A percentile compares a stretch with the other conserved stretches of the same genome.
phyloP scores from a whole-genome alignment of 2,888 invertebrate species.

The Pherbina coryleti region DNA sequence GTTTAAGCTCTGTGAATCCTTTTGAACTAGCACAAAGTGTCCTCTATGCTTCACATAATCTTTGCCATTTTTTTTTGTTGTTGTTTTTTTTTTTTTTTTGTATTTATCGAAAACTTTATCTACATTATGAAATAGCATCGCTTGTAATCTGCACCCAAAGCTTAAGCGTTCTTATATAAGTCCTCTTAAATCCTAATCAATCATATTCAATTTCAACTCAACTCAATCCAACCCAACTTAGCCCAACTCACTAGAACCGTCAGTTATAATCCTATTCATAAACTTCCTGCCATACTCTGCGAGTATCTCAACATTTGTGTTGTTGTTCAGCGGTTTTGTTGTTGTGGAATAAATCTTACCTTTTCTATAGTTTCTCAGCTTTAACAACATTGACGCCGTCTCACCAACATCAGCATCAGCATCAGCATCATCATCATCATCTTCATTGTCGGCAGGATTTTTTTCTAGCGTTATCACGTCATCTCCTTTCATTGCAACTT shows the following conservation, averaged over 20 bases:
- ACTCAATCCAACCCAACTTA: neutral
- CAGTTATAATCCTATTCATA: slow-evolving; percentile 14
- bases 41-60: neutral
- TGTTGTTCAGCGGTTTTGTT: neutral
- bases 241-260: neutral
- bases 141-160: neutral
- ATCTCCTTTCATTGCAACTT: neutral
- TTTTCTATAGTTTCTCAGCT: neutral
- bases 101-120: neutral
- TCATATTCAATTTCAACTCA: slow-evolving; percentile 14
- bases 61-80: neutral
- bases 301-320: neutral
- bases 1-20: no score
- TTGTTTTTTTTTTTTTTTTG: neutral
- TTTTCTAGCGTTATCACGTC: slow-evolving; percentile 6
- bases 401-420: neutral
- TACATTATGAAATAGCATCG: neutral
- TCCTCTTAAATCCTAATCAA: slow-evolving; percentile 6
- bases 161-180: neutral
- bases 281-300: neutral
- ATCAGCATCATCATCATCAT: neutral
- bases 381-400: no score
- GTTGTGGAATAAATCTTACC: neutral
- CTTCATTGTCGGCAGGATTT: neutral
- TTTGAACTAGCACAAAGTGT: neutral